phyloP scores from a whole-genome alignment of 2,888 invertebrate species.

The Druceiella hillmani region DNA sequence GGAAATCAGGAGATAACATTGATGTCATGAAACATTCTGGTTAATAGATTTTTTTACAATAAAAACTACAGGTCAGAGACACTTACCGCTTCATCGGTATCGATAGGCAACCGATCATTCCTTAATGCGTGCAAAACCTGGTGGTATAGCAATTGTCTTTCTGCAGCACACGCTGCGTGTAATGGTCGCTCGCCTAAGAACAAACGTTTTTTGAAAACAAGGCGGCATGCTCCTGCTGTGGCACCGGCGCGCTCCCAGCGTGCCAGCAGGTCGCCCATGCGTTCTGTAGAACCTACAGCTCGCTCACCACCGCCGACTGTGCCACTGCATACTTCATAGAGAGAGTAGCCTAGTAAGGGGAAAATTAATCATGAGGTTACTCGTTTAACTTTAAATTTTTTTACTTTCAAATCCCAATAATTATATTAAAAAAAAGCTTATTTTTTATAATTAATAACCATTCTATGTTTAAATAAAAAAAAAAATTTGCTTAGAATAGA shows the following conservation, averaged over 20 bases:
- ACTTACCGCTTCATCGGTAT: conserved; percentile 90
- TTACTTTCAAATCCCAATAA: too few relatives aligned
- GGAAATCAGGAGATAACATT: too few relatives aligned
- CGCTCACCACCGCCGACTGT: conserved; percentile 64
- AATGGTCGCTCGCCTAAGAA: conserved; percentile 44
- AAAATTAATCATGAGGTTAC: too few relatives aligned
- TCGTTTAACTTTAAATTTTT: too few relatives aligned
- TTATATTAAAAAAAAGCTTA: too few relatives aligned
- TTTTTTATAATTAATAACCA: too few relatives aligned
- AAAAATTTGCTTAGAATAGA: too few relatives aligned
- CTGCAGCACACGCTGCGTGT: conserved; percentile 65
- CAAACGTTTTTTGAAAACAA: conserved; percentile 45
- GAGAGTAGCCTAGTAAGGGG: conserved; percentile 68
- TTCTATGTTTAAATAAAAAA: too few relatives aligned
- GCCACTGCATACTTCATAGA: conserved; percentile 86
- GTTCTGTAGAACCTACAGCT: conserved; percentile 78
- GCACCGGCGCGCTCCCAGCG: conserved; percentile 89
- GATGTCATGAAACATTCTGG: not conserved
- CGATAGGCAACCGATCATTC: conserved; percentile 87
- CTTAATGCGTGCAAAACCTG: conserved; percentile 88
- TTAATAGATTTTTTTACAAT: not conserved
- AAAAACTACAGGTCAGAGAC: too few relatives aligned
- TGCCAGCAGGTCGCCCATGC: conserved; percentile 90
- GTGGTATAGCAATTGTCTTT: conserved; percentile 90
- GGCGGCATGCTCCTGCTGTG: conserved; percentile 58